Evolutionary conservation across 2,113 vertebrate species (phyloP), one percentile per base, ranked within the genome.

Genomic region (Channa argus): DNA sequence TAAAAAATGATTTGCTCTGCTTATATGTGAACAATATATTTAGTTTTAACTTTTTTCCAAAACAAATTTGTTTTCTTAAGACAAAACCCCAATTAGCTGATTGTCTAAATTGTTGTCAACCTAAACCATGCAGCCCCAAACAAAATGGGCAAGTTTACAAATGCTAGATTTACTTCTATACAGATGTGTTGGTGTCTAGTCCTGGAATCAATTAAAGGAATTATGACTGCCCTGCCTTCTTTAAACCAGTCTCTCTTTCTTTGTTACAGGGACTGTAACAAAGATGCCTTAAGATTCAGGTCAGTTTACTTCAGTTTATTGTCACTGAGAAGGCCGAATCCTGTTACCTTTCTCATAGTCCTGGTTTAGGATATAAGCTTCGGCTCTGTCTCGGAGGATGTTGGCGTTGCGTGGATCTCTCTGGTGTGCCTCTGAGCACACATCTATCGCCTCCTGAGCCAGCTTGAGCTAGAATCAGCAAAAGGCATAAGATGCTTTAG

Each of bases 341-440:
- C 36, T 1, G 0, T 54, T 72, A 96, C 95, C 95, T 91, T 94
- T 95, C 77, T 95, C 94, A 11, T 95, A 96, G 13, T 96, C 94
- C 82, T 95, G 95, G 60, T 94, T 93, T 43, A 94, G 91, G 80
- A 96, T 96, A 79, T 87, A 95, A 24, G 94, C 95, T 80, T 95
- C 95, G 0, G 95, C 95, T 77, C 95, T 64, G 88, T 96, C 95
- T 49, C 92, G 73, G 67, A 96, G 93, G 68, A 95, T 47, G 65
- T 93, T 90, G 36, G 92, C 64, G 64, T 95, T 95, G 59, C 91
- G 93, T 1, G 95, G 95, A 69, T 95, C 94, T 71, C 93, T 88
- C 80, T 95, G 94, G 61, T 95, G 95, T 10, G 95, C 95, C 73
- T 95, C 95, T 10, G 94, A 95, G 67, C 95, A 96, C 3, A 84